A percentile compares a stretch with the other conserved stretches of the same genome.
These are phyloP conservation scores for Cheilosia vernalis DNA, from an alignment of 2,888 invertebrate genomes.

Conservation along the genomic window DNA sequence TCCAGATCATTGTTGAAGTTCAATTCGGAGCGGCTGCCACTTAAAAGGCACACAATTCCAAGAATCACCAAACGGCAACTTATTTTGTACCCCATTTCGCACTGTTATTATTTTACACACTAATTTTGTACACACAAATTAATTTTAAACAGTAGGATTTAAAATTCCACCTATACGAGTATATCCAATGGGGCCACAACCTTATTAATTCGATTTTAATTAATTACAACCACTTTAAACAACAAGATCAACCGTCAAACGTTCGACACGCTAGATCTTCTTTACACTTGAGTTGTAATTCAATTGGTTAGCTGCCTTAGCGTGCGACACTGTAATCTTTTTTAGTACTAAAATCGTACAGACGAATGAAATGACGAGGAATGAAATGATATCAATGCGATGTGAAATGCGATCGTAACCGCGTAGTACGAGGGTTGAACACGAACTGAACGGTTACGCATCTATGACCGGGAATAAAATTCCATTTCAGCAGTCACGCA, in stretches of 20 bases:
- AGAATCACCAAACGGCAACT: constrained; percentile 13
- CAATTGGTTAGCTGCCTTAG: constrained; percentile 34
- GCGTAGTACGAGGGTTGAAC: constrained; percentile 46
- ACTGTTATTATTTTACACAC: constrained; percentile 9
- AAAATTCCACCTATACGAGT: constrained; percentile 7
- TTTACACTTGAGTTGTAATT: constrained; percentile 30
- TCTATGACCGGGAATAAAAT: constrained; percentile 24
- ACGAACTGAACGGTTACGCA: constrained; percentile 47
- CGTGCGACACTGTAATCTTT: constrained; percentile 31
- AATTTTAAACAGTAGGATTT: constrained; percentile 1
- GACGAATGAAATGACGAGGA: background rate
- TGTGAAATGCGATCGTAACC: constrained; percentile 32
- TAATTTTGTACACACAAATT: background rate
- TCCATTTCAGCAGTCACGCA: constrained; percentile 27
- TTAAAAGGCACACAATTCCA: constrained; percentile 17
- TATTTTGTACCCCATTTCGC: constrained; percentile 25
- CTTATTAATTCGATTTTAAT: constrained; percentile 49
- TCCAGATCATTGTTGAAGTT: constrained; percentile 79
- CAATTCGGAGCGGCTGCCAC: constrained; percentile 68
- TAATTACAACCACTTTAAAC: constrained; percentile 39
- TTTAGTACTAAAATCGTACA: background rate
- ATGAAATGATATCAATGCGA: constrained; percentile 8
- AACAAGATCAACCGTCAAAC: constrained; percentile 13
- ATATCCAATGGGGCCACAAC: constrained; percentile 39
- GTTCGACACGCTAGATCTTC: constrained; percentile 22